A percentile compares a stretch with the other conserved stretches of the same genome.
These are phyloP conservation scores for Procavia capensis DNA, from an alignment of 2,113 vertebrate genomes.

Conservation along the genomic window DNA sequence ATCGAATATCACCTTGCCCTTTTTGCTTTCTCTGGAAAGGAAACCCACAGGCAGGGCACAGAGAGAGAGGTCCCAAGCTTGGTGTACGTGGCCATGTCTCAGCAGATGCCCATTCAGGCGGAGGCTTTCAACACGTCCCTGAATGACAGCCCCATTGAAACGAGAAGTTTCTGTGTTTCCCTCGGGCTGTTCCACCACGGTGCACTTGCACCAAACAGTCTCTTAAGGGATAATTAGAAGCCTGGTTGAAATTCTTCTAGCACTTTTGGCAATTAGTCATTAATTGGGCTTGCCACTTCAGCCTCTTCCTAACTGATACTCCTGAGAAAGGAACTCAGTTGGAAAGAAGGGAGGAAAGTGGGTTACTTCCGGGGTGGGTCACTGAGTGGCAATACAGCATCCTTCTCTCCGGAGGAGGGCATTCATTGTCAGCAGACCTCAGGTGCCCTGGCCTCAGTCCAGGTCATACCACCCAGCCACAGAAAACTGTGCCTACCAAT, in stretches of 20 bases:
- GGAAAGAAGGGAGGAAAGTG: neutral
- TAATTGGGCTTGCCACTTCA: conserved; percentile 58
- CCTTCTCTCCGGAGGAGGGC: neutral
- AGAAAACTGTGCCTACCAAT: neutral
- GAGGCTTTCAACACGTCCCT: conserved; percentile 39
- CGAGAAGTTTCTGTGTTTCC: conserved; percentile 40
- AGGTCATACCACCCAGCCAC: neutral
- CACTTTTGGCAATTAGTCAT: conserved; percentile 55
- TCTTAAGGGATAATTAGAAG: conserved; percentile 52
- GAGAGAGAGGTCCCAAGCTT: neutral
- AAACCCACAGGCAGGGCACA: neutral
- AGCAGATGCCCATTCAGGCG: neutral
- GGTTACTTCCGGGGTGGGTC: neutral
- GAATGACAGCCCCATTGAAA: neutral
- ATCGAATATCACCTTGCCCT: neutral
- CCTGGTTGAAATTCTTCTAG: conserved; percentile 40
- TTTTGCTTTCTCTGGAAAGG: neutral
- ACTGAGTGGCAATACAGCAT: neutral
- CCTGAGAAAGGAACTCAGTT: conserved; percentile 36
- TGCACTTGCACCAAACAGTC: neutral
- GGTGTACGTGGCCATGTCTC: neutral
- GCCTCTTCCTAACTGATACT: conserved; percentile 27
- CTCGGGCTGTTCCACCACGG: neutral
- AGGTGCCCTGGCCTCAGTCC: neutral
- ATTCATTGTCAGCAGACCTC: neutral